phyloP scores from a whole-genome alignment of 2,888 invertebrate species.

The Eutolmus rufibarbis region DNA sequence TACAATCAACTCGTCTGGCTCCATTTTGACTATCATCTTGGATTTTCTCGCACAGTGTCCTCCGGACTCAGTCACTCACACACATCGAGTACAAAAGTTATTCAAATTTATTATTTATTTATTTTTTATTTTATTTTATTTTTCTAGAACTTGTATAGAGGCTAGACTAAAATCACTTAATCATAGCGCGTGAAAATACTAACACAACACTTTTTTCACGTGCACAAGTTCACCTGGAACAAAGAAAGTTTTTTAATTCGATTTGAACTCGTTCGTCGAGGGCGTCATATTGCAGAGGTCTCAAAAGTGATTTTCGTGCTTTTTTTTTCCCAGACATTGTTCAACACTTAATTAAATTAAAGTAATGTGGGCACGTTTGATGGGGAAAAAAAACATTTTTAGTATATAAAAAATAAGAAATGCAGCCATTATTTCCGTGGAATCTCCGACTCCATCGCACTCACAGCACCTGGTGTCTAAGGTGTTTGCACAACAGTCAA shows the following conservation, averaged over 20 bases:
- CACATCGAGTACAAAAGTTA: not conserved
- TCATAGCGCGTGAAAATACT: not conserved
- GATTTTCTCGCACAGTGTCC: not conserved
- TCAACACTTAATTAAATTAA: conserved; percentile 1
- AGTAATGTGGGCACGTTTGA: not conserved
- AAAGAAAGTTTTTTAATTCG: conserved; percentile 11
- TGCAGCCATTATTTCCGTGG: not conserved
- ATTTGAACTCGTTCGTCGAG: not conserved
- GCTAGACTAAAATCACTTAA: not conserved
- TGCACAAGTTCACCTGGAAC: conserved; percentile 10
- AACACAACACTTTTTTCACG: not conserved
- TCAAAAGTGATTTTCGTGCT: not conserved
- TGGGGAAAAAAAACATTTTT: not conserved
- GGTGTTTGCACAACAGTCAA: not conserved
- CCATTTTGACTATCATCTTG: conserved; percentile 66
- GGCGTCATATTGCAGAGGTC: conserved; percentile 5
- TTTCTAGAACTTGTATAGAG: not conserved
- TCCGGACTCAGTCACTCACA: not conserved
- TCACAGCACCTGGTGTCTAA: not conserved
- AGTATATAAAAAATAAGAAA: not conserved
- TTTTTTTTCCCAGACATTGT: not conserved
- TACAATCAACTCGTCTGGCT: conserved; percentile 71
- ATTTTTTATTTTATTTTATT: not conserved
- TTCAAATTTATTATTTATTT: not conserved
- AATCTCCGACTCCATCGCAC: not conserved